phyloP scores from a whole-genome alignment of 2,113 vertebrate genomes.

The Pycnonotus jocosus region DNA sequence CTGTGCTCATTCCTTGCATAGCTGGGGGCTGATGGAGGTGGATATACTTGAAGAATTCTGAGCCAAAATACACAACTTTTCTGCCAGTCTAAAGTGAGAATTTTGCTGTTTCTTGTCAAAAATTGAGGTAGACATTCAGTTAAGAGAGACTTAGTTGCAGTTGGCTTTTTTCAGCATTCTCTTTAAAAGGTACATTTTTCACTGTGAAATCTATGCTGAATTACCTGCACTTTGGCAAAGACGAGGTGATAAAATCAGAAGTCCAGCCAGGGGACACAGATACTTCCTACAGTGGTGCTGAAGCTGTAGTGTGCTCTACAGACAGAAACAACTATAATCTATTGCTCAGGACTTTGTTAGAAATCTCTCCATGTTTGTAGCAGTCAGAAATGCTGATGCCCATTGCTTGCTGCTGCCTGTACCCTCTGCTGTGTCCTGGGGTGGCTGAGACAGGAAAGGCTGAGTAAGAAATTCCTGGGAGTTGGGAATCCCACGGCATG shows the following conservation, averaged over 20 bases:
- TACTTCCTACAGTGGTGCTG: background rate
- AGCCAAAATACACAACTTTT: background rate
- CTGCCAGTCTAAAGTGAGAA: background rate
- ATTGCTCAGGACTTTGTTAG: background rate
- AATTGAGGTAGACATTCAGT: background rate
- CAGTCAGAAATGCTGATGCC: background rate
- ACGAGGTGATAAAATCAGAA: background rate
- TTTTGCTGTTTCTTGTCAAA: background rate
- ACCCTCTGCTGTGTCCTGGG: background rate
- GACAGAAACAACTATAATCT: background rate
- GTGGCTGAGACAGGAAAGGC: background rate
- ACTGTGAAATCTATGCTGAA: background rate
- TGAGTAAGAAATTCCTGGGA: background rate
- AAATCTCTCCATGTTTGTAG: background rate
- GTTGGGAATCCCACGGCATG: accelerated
- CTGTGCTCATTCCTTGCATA: slow-evolving; percentile 14
- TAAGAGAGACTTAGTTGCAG: background rate
- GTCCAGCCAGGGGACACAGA: background rate
- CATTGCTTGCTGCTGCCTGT: background rate
- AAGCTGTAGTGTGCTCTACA: background rate
- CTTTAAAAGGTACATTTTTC: background rate
- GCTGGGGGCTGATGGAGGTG: background rate
- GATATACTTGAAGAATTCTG: background rate
- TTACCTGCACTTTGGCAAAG: background rate
- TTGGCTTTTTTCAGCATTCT: background rate